A percentile compares a stretch with the other conserved stretches of the same genome.
These are phyloP conservation scores for Drosophila aff. DNA, from an alignment of 1,140 invertebrate genomes.

Conservation along the genomic window DNA sequence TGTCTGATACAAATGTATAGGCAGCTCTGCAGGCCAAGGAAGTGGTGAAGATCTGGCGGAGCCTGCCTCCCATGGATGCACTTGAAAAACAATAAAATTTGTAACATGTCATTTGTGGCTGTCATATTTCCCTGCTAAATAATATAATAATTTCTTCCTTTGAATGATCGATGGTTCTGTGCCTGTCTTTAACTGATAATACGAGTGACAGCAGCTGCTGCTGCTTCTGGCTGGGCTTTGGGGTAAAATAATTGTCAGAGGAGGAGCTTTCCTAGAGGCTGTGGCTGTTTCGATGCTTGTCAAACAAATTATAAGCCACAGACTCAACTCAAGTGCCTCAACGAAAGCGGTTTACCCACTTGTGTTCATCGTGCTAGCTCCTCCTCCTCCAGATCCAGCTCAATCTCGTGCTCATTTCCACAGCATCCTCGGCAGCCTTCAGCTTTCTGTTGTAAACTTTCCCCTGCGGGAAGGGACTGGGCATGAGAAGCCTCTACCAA, in stretches of 20 bases:
- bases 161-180: not conserved
- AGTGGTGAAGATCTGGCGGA: no score
- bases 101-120: no score
- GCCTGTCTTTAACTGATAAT: conserved; percentile 1
- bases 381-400: conserved; percentile 7
- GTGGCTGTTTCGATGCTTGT: conserved; percentile 70
- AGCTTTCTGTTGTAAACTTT: conserved; percentile 60
- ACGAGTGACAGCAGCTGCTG: not conserved
- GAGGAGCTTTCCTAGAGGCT: not conserved
- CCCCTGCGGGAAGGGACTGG: conserved; percentile 25
- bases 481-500: conserved; percentile 19
- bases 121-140: not conserved
- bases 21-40: no score
- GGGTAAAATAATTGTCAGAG: conserved; percentile 9
- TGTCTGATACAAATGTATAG: no score
- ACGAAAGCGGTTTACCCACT: conserved; percentile 69
- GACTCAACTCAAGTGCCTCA: conserved; percentile 62
- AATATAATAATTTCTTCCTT: not conserved
- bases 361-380: conserved; percentile 26
- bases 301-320: conserved; percentile 77
- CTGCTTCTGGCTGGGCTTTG: conserved; percentile 1
- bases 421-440: conserved; percentile 19
- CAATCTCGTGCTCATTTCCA: conserved; percentile 27
- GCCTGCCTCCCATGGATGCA: no score
- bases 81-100: no score